phyloP scores from a whole-genome alignment of 2,797 vertebrate species.

The Cyclopterus lumpus region DNA sequence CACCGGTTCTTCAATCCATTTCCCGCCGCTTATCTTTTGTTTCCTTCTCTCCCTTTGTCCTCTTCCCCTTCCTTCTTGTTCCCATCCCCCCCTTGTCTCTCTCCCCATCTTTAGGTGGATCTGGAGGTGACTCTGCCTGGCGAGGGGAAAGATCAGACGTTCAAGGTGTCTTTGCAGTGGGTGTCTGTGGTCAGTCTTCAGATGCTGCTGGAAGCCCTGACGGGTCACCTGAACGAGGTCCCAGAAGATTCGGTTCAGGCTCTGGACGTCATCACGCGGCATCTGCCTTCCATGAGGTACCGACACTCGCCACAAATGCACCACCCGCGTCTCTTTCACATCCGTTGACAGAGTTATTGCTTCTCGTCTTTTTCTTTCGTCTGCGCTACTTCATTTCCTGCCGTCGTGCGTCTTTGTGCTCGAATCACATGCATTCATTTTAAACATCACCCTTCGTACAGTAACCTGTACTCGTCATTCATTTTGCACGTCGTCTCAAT shows the following conservation, averaged over 20 bases:
- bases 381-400: constrained; percentile 33
- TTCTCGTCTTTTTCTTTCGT: constrained; percentile 26
- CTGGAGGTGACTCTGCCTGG: constrained; percentile 98
- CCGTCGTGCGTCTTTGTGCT: constrained; percentile 6
- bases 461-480: background rate
- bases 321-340: background rate
- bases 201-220: constrained; percentile 95
- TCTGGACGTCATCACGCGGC: constrained; percentile 96
- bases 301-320: background rate
- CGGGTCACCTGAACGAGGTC: constrained; percentile 96
- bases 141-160: constrained; percentile 98
- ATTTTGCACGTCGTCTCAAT: background rate
- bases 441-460: background rate
- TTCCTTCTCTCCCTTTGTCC: background rate
- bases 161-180: constrained; percentile 99
- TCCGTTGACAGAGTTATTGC: constrained; percentile 7
- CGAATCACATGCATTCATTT: constrained; percentile 13
- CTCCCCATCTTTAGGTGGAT: constrained; percentile 87
- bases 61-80: background rate
- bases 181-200: constrained; percentile 98
- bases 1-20: constrained; percentile 18
- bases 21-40: background rate
- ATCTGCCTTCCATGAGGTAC: constrained; percentile 98
- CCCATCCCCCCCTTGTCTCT: background rate
- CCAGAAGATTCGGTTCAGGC: constrained; percentile 98